Base-by-base conservation (phyloP, 2,113 vertebrate genomes). In the Percopsis transmontana region DNA sequence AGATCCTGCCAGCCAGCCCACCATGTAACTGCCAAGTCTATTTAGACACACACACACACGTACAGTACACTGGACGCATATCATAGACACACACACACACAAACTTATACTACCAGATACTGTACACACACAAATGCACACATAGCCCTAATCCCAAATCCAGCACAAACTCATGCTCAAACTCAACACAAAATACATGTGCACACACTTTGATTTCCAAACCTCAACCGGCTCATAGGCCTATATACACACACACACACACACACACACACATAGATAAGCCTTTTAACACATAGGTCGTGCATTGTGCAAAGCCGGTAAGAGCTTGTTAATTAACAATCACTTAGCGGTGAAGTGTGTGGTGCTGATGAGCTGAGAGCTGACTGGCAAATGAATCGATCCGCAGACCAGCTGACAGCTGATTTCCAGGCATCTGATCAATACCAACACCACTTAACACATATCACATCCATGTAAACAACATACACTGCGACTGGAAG, bases 361-460 rank as follows among this genome's bases (percentile, higher is more conserved):
- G 11, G 5, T 44, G 5, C 47, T 50, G 52, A 56, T 62, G 50
- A 58, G 58, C 41, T 14, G 3, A 58, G 48, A 65, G 53, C 45
- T 38, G 52, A 61, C 55, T 54, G 55, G 58, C 72, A 87, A 77
- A 86, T 86, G 62, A 71, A 83, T 77, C 71, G 72, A 87, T 85
- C 56, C 50, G 50, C 42, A 16, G 38, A 8, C 5, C 8, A 11
- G 9, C 52, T 54, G 23, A 15, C 15, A 10, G 38, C 38, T n/a
- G 50, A 60, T 66, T 73, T 56, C 23, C 21, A 74, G 55, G 39
- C 63, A 19, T 50, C 20, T 38, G 54, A 80, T 89, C 82, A 65
- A 88, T 85, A 62, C 1, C 58, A 44, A 19, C 39, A 42, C n/a
- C 27, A 66, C 18, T 52, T 54, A 14, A 54, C 59, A 72, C 72